A percentile compares a stretch with the other conserved stretches of the same genome.
These are phyloP conservation scores for Noturus placidus DNA, from an alignment of 2,113 vertebrate genomes.

Conservation along the genomic window DNA sequence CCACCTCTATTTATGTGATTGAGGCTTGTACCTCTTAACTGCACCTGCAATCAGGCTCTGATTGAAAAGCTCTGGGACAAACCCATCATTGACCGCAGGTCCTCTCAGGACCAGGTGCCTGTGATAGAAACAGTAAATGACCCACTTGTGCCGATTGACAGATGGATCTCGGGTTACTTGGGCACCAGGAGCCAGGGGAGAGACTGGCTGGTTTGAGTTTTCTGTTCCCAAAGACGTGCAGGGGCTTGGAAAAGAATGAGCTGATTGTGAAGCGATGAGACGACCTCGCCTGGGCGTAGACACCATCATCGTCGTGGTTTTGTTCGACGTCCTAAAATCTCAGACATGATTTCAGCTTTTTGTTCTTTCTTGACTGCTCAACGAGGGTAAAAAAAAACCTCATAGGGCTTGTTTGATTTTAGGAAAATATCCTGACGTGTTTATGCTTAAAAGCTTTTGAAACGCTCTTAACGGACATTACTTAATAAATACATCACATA, in stretches of 20 bases:
- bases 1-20: slow-evolving; percentile 34
- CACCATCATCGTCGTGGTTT: background rate
- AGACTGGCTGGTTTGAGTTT: background rate
- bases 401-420: background rate
- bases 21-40: slow-evolving; percentile 37
- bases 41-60: slow-evolving; percentile 38
- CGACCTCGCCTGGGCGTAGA: background rate
- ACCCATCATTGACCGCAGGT: slow-evolving; percentile 37
- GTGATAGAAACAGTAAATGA: slow-evolving; percentile 50
- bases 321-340: background rate
- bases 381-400: background rate
- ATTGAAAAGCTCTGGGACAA: slow-evolving; percentile 42
- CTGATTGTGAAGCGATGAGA: slow-evolving; percentile 22
- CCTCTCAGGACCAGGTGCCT: slow-evolving; percentile 32
- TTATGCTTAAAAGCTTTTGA: background rate
- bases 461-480: background rate
- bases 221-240: slow-evolving; percentile 7
- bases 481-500: background rate
- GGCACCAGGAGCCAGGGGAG: background rate
- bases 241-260: slow-evolving; percentile 12
- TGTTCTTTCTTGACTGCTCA: background rate
- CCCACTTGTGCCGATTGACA: slow-evolving; percentile 47
- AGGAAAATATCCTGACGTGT: background rate
- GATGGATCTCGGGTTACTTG: slow-evolving; percentile 40
- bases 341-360: background rate